These are phyloP conservation scores for Lipotes vexillifer DNA, from an alignment of 2,113 vertebrate genomes.

Conservation along the genomic window DNA sequence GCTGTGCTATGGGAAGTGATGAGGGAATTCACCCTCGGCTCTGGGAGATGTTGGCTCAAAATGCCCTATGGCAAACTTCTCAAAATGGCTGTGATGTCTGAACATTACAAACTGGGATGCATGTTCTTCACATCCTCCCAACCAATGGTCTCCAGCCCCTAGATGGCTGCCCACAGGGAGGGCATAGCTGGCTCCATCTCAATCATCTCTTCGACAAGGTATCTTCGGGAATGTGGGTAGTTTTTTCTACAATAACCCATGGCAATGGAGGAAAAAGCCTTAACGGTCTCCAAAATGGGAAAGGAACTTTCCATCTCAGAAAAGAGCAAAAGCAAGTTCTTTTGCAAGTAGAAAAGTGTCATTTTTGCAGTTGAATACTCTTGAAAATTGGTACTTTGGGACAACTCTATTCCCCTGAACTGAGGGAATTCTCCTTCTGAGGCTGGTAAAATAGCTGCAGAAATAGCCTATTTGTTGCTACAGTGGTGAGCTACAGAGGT, in stretches of 20 bases:
- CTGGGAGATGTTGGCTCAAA: background rate
- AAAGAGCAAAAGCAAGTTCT: slow-evolving; percentile 56
- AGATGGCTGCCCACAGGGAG: background rate
- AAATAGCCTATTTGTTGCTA: slow-evolving; percentile 54
- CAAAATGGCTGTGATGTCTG: background rate
- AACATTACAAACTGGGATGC: background rate
- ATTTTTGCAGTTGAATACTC: slow-evolving; percentile 71
- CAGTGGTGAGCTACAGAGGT: slow-evolving; percentile 23
- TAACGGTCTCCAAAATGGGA: slow-evolving; percentile 59
- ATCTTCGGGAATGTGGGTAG: background rate
- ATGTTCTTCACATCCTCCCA: background rate
- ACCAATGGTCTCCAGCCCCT: background rate
- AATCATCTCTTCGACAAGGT: background rate
- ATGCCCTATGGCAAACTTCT: background rate
- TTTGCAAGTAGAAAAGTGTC: slow-evolving; percentile 52
- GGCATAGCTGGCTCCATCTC: background rate
- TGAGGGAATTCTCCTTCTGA: slow-evolving; percentile 62
- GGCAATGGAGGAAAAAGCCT: slow-evolving; percentile 10
- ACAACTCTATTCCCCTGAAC: slow-evolving; percentile 31
- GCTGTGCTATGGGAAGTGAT: background rate
- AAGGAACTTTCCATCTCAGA: slow-evolving; percentile 38
- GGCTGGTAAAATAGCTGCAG: slow-evolving; percentile 35
- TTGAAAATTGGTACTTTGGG: slow-evolving; percentile 68
- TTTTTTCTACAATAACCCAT: slow-evolving; percentile 24
- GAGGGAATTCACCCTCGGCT: background rate